Percentiles rank a stretch among this genome's conserved stretches.
Conservation (phyloP, 2,113 vertebrate genomes). For the Theristicus caerulescens region DNA sequence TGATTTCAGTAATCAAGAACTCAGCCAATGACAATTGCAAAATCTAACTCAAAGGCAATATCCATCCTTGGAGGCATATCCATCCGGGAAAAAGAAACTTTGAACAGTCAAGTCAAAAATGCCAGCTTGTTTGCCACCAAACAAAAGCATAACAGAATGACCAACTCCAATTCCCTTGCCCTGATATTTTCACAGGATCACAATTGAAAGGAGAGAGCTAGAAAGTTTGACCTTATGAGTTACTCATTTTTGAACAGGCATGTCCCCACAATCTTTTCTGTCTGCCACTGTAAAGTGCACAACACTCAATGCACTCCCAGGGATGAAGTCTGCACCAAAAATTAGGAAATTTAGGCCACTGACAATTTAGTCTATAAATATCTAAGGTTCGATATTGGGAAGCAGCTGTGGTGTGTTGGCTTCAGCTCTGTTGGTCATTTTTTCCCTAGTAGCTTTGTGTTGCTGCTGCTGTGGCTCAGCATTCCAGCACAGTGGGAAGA, state of each 20-base stretch:
- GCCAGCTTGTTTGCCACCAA: neutral
- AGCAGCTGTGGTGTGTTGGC: neutral
- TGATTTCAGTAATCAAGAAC: constrained; percentile 23
- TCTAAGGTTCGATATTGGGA: neutral
- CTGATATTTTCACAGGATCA: neutral
- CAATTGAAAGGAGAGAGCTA: neutral
- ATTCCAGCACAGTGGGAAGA: neutral
- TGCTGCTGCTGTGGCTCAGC: neutral
- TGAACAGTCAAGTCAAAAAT: neutral
- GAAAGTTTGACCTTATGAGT: neutral
- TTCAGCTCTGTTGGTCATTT: neutral
- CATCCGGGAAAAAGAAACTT: neutral
- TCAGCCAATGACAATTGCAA: neutral
- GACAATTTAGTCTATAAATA: neutral
- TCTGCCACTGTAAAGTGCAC: neutral
- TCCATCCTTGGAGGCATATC: neutral
- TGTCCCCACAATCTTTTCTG: neutral
- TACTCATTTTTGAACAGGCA: neutral
- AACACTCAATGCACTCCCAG: neutral
- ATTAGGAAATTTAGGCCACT: neutral
- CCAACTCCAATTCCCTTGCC: neutral
- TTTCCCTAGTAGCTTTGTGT: neutral
- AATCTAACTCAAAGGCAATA: neutral
- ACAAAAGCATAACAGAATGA: neutral
- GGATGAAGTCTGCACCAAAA: neutral